Conservation (phyloP, 1,140 invertebrate genomes). For the Asbolus verrucosus region DNA sequence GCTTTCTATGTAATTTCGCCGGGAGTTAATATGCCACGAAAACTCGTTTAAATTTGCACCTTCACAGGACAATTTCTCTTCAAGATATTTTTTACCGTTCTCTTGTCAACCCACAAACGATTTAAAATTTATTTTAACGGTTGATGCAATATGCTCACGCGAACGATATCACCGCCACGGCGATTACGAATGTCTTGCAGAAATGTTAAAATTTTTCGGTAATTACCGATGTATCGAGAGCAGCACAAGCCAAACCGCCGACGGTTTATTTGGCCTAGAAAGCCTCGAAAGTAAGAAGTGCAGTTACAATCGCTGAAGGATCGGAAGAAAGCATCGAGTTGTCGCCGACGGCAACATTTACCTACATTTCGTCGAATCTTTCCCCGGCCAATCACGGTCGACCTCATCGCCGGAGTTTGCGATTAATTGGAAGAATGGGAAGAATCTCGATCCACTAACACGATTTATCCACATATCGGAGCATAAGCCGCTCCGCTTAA, state of each 20-base stretch:
- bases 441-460: slow-evolving; percentile 18
- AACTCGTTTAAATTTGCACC: not conserved
- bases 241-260: too few species aligned
- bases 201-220: not conserved
- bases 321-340: slow-evolving; percentile 27
- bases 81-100: too few species aligned
- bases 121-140: too few species aligned
- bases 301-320: slow-evolving; percentile 24
- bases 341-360: slow-evolving; percentile 7
- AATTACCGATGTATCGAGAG: not conserved
- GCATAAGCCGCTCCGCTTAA: too few species aligned
- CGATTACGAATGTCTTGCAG: too few species aligned
- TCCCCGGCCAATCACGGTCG: not conserved
- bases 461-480: not conserved
- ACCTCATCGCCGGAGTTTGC: not conserved
- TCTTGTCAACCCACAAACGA: not conserved
- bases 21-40: too few species aligned
- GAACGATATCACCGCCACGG: too few species aligned
- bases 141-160: too few species aligned
- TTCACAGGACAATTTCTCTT: not conserved
- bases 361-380: too few species aligned
- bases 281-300: slow-evolving; percentile 32
- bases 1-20: slow-evolving; percentile 18
- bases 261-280: slow-evolving; percentile 20
- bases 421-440: not conserved